Conservation (phyloP, 1,140 invertebrate genomes). For the Drosophila navojoa region DNA sequence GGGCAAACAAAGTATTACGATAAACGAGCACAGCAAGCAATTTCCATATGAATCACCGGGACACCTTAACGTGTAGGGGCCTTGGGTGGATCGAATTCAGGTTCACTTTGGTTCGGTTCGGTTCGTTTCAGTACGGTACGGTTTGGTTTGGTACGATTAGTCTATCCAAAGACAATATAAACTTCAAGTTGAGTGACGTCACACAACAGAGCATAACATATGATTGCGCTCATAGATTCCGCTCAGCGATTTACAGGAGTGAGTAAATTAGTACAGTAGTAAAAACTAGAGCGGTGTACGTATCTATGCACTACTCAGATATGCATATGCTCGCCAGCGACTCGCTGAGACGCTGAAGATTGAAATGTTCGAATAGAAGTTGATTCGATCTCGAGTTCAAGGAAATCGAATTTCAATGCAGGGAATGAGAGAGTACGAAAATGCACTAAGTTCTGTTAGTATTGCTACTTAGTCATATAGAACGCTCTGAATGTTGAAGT, state of each 20-base stretch:
- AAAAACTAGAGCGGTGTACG: no score
- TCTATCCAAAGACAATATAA: slow-evolving; percentile 20
- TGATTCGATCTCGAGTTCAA: no score
- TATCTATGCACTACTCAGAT: no score
- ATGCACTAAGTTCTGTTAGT: no score
- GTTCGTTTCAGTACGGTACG: slow-evolving; percentile 31
- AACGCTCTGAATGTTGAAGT: not conserved
- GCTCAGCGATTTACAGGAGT: not conserved
- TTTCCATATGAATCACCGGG: slow-evolving; percentile 33
- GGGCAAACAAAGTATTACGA: slow-evolving; percentile 20
- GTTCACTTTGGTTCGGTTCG: slow-evolving; percentile 31
- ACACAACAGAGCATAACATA: not conserved
- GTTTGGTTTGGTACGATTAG: slow-evolving; percentile 59
- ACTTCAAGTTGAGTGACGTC: not conserved
- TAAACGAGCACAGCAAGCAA: slow-evolving; percentile 51
- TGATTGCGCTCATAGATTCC: not conserved
- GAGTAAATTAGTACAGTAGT: no score
- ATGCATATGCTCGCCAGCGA: no score
- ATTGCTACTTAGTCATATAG: not conserved
- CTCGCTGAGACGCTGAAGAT: no score
- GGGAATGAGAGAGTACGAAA: no score
- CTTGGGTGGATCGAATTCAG: slow-evolving; percentile 29
- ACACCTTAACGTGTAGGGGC: slow-evolving; percentile 1
- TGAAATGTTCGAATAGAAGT: no score
- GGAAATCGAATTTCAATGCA: no score